Evolutionary conservation across 2,888 invertebrate genomes (phyloP), one percentile per base, ranked within the genome.

Genomic region (Laothoe populi): DNA sequence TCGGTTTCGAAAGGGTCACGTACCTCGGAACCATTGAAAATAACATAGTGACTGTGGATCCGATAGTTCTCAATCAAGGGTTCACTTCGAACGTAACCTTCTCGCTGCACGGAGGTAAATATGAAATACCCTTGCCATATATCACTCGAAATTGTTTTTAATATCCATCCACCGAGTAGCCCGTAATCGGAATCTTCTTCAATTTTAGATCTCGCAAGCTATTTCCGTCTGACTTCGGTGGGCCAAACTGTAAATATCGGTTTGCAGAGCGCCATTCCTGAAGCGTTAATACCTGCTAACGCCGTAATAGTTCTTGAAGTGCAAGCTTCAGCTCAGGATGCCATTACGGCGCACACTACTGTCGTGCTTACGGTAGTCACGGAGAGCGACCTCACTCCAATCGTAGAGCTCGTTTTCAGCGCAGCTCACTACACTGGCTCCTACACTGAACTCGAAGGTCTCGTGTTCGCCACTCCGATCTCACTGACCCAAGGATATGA

Each of bases 351-450:
- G 44, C 44, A 44, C 44, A 44, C 44, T 19, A 44, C 44, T 8
- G 44, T 44, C 19, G 44, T 44, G 44, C 44, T 44, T 10, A 44
- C 44, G 19, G 44, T 44, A 7, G 19, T 44, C 44, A 44, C 44
- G 19, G 44, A 44, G 19, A 44, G 19, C 10, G 44, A 44, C 16
- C 44, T 19, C 8, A 44, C 19, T 44, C 44, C 44, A n/a, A 44
- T 44, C 8, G 19, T 44, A 2, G 44, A 44, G 44, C 44, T 44
- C 0, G 59, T 63, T 0, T 78, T 79, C 53, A 63, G 60, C 38
- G 69, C 70, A 44, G 26, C 68, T 4, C 72, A 66, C 46, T 77
- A 75, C 62, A 70, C 65, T 0, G 77, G 75, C 10, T 53, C 63
- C 2, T 77, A 72, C 59, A 64, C 62, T 16, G 62, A 59, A 44